These are phyloP conservation scores for Exocentrus adspersus DNA, from an alignment of 2,888 invertebrate genomes.

Conservation along the genomic window DNA sequence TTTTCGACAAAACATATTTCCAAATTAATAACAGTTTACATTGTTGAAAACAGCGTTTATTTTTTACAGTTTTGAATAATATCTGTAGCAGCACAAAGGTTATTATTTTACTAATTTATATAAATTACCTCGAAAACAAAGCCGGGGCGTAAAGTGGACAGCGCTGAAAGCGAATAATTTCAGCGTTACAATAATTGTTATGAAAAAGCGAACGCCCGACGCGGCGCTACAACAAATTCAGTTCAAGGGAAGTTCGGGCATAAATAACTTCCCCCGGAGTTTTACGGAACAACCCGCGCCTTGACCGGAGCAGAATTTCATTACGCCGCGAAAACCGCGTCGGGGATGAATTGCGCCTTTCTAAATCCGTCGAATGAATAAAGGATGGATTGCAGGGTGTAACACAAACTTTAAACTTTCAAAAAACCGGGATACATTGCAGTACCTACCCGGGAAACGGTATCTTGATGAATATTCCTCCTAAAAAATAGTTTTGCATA, in stretches of 20 bases:
- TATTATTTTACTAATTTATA: not conserved
- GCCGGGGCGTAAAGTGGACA: not conserved
- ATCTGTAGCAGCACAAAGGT: not conserved
- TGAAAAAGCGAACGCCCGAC: constrained; percentile 3
- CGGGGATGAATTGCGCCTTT: not conserved
- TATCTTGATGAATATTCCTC: too few species aligned
- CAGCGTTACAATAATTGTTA: constrained; percentile 15
- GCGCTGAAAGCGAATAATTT: constrained; percentile 5
- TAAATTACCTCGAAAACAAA: not conserved
- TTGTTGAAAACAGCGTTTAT: too few species aligned
- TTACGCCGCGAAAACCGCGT: not conserved
- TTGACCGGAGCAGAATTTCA: constrained; percentile 11
- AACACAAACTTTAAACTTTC: too few species aligned
- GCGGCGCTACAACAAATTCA: constrained; percentile 14
- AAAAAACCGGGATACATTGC: too few species aligned
- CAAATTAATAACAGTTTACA: too few species aligned
- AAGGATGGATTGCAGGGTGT: too few species aligned
- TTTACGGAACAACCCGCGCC: constrained; percentile 3
- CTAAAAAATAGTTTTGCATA: too few species aligned
- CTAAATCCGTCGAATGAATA: not conserved
- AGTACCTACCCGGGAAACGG: too few species aligned
- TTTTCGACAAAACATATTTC: too few species aligned
- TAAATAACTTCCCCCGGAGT: constrained; percentile 17
- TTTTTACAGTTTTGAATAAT: not conserved
- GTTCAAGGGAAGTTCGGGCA: constrained; percentile 7